These are phyloP conservation scores for Piliocolobus tephrosceles DNA, from an alignment of 2,113 vertebrate genomes.

Conservation along the genomic window DNA sequence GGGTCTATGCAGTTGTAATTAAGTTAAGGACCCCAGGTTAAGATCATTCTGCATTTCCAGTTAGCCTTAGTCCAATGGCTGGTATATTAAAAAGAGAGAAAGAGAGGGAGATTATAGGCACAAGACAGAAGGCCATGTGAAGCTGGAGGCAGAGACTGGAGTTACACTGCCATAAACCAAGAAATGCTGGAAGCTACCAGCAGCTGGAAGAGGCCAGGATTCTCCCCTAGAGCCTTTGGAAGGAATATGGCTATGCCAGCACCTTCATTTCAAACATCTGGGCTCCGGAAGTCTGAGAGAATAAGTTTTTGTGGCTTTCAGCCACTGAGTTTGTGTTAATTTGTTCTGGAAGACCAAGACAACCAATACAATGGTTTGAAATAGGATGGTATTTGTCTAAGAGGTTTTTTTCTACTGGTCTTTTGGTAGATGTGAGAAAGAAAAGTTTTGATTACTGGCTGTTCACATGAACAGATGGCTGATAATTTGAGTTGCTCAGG, in stretches of 20 bases:
- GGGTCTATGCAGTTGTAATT: neutral
- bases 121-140: neutral
- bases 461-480: neutral
- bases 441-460: neutral
- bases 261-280: neutral
- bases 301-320: neutral
- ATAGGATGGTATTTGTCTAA: neutral
- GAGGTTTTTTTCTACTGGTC: neutral
- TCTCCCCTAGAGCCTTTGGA: neutral
- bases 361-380: neutral
- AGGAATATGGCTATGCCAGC: too few relatives aligned
- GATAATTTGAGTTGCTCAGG: neutral
- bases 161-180: fast-evolving
- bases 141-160: neutral
- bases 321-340: neutral
- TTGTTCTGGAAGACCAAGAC: neutral
- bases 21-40: neutral
- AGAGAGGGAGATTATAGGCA: neutral
- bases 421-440: neutral
- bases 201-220: neutral
- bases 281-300: neutral
- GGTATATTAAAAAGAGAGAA: neutral
- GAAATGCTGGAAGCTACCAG: too few relatives aligned
- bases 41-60: neutral
- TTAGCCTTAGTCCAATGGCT: neutral